Conservation (phyloP, 2,888 invertebrate species). For the Hypomecis punctinalis region DNA sequence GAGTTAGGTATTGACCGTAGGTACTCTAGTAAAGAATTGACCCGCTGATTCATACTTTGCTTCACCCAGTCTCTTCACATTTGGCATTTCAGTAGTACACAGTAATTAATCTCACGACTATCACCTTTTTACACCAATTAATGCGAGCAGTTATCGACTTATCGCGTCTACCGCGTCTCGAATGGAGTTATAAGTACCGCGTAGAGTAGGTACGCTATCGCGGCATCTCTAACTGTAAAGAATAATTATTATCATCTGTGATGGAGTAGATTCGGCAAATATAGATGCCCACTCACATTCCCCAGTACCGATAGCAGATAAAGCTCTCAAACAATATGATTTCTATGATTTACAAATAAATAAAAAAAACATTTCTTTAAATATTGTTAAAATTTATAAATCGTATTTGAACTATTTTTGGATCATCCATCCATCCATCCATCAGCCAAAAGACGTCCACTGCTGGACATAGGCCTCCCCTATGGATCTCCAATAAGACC, state of each 20-base stretch:
- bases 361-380: no score
- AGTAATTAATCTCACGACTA: background rate
- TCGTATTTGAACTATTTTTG: no score
- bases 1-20: no score
- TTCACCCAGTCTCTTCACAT: background rate
- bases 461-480: no score
- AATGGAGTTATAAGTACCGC: slow-evolving; percentile 26
- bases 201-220: slow-evolving; percentile 52
- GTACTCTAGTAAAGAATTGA: no score
- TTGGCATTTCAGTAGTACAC: background rate
- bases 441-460: no score
- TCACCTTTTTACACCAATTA: background rate
- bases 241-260: slow-evolving; percentile 80
- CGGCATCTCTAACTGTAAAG: slow-evolving; percentile 75
- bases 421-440: no score
- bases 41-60: no score
- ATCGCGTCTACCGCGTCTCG: slow-evolving; percentile 10
- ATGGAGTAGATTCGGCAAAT: slow-evolving; percentile 83
- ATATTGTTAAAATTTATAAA: no score
- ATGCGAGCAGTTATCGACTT: slow-evolving; percentile 8
- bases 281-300: slow-evolving; percentile 69
- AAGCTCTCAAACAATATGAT: slow-evolving; percentile 5
- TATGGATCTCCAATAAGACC: no score
- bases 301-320: slow-evolving; percentile 51
- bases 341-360: no score